Evolutionary conservation across 2,113 vertebrate genomes (phyloP), one percentile per base, ranked within the genome.

Genomic region (Gnathonemus echidnorhynchus): DNA sequence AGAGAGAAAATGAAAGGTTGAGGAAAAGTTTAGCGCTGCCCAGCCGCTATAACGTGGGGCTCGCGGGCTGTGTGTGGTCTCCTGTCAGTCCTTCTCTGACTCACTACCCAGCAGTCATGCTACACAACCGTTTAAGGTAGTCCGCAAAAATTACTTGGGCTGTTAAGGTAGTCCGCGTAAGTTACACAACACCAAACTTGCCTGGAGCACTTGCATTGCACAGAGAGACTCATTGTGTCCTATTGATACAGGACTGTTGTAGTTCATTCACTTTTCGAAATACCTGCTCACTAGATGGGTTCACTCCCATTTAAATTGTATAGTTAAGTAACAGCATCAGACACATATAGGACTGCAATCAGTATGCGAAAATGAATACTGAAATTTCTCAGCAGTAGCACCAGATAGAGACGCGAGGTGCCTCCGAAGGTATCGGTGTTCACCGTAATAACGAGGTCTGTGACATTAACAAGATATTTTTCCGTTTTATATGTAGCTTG

Each of bases 31-130:
- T 62, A 48, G 45, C 42, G 89, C 88, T 89, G 88, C 85, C 58
- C 83, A 83, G 45, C 35, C n/a, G 85, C 88, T 91, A 87, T 35
- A 27, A 58, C 74, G 89, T 80, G 86, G 49, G 88, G 90, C 89
- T 80, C 39, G n/a, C 2, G 53, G 35, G 56, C 92, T 91, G 95
- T 95, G 96, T 95, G 96, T 96, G 96, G 95, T 95, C 95, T 92
- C 88, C 70, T n/a, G 91, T 89, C 90, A 83, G 88, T 17, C 87
- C 91, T 88, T 90, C 90, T 94, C 92, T 95, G 94, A 93, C 93
- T 95, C 93, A 93, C 77, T 90, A 93, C 92, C 88, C 90, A 91
- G 93, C 93, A 58, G 94, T 92, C 94, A 94, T 94, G 94, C 93
- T 95, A 88, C 92, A 91, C 80, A 90, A 90, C 88, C 88, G 92